Percentiles rank a stretch among this genome's conserved stretches.
Conservation (phyloP, 2,797 vertebrate genomes). For the Hydrophis major region DNA sequence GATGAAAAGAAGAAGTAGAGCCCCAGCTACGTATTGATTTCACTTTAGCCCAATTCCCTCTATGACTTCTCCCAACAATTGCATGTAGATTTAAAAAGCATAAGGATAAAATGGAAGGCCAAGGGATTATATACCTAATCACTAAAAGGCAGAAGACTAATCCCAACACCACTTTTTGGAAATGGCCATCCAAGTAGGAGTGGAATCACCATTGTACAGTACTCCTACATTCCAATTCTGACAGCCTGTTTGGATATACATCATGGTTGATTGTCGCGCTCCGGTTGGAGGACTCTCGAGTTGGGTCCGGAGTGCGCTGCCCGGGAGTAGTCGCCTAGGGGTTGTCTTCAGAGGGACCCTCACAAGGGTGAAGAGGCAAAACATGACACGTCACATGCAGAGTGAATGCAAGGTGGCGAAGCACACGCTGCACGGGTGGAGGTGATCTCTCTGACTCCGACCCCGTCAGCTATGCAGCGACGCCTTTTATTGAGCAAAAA, state of each 20-base stretch:
- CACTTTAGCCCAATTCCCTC: neutral
- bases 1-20: neutral
- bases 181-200: neutral
- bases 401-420: no score
- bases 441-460: no score
- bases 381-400: no score
- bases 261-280: no score
- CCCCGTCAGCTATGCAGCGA: no score
- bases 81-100: neutral
- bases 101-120: neutral
- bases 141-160: neutral
- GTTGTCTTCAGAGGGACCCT: no score
- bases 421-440: no score
- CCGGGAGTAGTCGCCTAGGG: no score
- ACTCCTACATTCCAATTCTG: neutral
- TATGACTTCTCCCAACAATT: neutral
- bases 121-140: neutral
- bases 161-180: neutral
- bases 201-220: neutral
- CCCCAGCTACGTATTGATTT: neutral
- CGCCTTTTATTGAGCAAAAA: no score
- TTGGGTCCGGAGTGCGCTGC: no score
- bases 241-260: neutral
- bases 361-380: no score
- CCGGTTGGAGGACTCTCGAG: no score